Evolutionary conservation across 1,140 invertebrate species (phyloP).

Genomic region (Caenorhabditis briggsae): DNA sequence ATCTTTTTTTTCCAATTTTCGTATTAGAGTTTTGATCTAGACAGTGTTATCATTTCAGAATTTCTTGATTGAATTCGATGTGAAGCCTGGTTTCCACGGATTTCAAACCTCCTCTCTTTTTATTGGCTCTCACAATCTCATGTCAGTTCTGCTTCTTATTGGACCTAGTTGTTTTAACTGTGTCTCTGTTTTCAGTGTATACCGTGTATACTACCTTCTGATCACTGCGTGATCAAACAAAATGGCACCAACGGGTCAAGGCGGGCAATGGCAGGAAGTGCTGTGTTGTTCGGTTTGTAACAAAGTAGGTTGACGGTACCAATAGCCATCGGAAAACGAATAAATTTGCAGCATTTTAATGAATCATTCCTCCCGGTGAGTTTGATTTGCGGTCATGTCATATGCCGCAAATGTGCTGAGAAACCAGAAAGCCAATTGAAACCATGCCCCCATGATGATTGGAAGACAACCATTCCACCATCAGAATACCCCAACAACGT

Average conservation of each 20-base stretch:
- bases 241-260: conserved; percentile 70
- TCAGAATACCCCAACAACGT: conserved; percentile 61
- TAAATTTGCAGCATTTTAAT: conserved; percentile 69
- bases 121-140: conserved; percentile 16
- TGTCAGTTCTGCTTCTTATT: background rate
- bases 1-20: background rate
- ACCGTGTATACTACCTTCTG: conserved; percentile 61
- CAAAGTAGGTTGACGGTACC: conserved; percentile 55
- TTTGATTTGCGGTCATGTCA: conserved; percentile 70
- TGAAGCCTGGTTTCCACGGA: conserved; percentile 45
- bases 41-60: background rate
- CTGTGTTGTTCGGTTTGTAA: conserved; percentile 71
- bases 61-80: conserved; percentile 47
- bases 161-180: background rate
- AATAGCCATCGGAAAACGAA: conserved; percentile 26
- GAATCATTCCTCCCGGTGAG: conserved; percentile 68
- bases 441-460: conserved; percentile 42
- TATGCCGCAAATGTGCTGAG: conserved; percentile 67
- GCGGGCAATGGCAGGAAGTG: conserved; percentile 70
- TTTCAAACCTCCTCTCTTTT: conserved; percentile 38
- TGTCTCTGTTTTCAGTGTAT: conserved; percentile 40
- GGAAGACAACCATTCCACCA: conserved; percentile 25
- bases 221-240: conserved; percentile 38
- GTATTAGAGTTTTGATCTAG: background rate
- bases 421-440: conserved; percentile 40